Conservation (phyloP, 2,888 invertebrate genomes). For the Hylaea fasciaria region DNA sequence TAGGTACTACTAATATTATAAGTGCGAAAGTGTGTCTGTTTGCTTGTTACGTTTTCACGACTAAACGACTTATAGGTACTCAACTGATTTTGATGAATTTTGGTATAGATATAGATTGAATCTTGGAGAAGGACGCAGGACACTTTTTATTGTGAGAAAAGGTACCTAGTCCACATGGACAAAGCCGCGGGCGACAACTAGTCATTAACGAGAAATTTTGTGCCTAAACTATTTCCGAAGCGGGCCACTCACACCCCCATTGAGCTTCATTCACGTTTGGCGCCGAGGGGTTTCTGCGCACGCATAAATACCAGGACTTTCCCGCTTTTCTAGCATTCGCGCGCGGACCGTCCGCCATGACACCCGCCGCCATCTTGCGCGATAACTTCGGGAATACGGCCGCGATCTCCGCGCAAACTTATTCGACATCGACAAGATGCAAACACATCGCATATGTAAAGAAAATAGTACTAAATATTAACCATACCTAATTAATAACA, state of each 20-base stretch:
- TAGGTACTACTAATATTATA: no score
- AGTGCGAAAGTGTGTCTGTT: no score
- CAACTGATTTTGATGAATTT: no score
- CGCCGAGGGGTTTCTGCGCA: conserved; percentile 36
- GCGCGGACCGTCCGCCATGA: conserved; percentile 53
- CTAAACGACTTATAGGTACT: no score
- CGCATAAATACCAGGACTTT: conserved; percentile 61
- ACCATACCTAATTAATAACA: neutral
- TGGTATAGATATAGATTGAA: no score
- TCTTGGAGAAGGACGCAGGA: no score
- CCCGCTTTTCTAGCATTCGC: conserved; percentile 65
- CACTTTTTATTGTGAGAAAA: no score
- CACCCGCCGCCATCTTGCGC: conserved; percentile 43
- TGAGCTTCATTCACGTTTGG: conserved; percentile 30
- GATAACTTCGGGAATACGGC: conserved; percentile 44
- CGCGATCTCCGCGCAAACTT: conserved; percentile 37
- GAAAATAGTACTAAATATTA: neutral
- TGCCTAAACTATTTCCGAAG: conserved; percentile 13
- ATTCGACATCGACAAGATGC: neutral
- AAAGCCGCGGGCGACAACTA: no score
- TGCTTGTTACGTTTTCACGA: no score
- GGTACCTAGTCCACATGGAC: no score
- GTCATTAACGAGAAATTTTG: conserved; percentile 3
- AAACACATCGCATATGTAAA: neutral
- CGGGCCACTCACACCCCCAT: conserved; percentile 33